Evolutionary conservation across 2,888 invertebrate species (phyloP), one percentile per base, ranked within the genome.

Genomic region (Argyresthia goedartella): DNA sequence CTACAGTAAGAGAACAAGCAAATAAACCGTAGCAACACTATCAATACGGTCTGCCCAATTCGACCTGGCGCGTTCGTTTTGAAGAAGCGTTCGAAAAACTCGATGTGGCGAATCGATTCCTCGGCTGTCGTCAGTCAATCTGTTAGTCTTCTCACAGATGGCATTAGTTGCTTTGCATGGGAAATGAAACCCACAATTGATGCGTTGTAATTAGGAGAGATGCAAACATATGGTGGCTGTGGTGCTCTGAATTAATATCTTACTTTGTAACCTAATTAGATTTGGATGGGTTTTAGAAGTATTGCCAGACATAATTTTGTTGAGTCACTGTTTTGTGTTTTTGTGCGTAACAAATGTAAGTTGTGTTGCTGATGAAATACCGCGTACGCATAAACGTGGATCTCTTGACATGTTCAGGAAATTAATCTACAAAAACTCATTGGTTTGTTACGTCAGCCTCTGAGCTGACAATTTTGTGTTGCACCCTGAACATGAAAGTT

Each of bases 71-170:
- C 65, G 62, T 66, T 68, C 69, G 51, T 50, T 68, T 69, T 49
- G 52, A 56, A 54, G 59, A 52, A 54, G 52, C 53, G 50, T 48
- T 54, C 69, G 56, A 70, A 72, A 67, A 76, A 71, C 63, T 68
- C 67, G 77, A 81, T 76, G 78, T 68, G 66, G 73, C 76, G 71
- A 76, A 80, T 75, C 69, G 73, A 77, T 78, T 66, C 57, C 58
- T 65, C 71, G 81, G 65, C 58, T 80, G 81, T 75, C 81, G 68
- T 63, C 73, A 69, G 61, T 59, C 69, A 70, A 73, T 69, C 62
- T 64, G 65, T 71, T 65, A 59, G 69, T 54, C 50, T 52, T 51
- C 53, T 65, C 72, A 74, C 80, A 80, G 78, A 79, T 79, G 78
- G 42, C 46, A 46, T 15, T 6, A 43, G 39, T 44, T 13, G 73